Conservation (phyloP, 2,888 invertebrate genomes). For the Pteria penguin region DNA sequence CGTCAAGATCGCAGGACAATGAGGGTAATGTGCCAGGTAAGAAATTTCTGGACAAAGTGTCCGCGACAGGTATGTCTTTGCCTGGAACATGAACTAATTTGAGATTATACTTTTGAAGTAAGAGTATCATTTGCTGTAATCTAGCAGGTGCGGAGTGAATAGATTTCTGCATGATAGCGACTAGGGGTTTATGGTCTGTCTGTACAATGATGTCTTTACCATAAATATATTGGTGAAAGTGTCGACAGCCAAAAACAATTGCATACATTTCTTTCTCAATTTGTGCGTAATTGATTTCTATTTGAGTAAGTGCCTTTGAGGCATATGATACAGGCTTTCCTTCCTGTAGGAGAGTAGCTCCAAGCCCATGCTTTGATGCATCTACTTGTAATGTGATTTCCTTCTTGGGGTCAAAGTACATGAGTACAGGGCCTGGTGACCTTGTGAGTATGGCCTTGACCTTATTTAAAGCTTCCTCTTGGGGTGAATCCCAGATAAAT, state of each 20-base stretch:
- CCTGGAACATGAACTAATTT: conserved; percentile 20
- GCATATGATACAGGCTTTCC: conserved; percentile 25
- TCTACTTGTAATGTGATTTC: conserved; percentile 32
- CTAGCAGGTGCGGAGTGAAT: conserved; percentile 17
- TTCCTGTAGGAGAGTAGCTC: conserved; percentile 22
- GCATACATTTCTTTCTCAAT: conserved; percentile 33
- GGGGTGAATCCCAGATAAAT: background rate
- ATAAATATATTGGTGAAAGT: conserved; percentile 21
- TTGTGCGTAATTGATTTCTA: conserved; percentile 26
- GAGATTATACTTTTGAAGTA: conserved; percentile 17
- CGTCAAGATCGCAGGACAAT: conserved; percentile 28
- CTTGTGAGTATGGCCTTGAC: conserved; percentile 6
- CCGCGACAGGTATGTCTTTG: conserved; percentile 33
- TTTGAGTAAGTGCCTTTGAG: conserved; percentile 31
- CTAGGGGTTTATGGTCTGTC: conserved; percentile 30
- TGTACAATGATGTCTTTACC: background rate
- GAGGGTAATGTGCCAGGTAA: conserved; percentile 29
- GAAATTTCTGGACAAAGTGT: conserved; percentile 35
- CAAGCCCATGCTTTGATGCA: conserved; percentile 31
- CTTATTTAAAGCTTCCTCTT: background rate
- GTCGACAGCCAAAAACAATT: conserved; percentile 17
- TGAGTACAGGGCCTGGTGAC: conserved; percentile 11
- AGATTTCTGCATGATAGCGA: conserved; percentile 12
- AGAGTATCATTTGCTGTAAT: conserved; percentile 24
- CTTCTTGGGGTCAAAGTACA: conserved; percentile 24